Evolutionary conservation across 64 coral and sea anemone species (phyloP).

Genomic region (Platygyra sinensis): DNA sequence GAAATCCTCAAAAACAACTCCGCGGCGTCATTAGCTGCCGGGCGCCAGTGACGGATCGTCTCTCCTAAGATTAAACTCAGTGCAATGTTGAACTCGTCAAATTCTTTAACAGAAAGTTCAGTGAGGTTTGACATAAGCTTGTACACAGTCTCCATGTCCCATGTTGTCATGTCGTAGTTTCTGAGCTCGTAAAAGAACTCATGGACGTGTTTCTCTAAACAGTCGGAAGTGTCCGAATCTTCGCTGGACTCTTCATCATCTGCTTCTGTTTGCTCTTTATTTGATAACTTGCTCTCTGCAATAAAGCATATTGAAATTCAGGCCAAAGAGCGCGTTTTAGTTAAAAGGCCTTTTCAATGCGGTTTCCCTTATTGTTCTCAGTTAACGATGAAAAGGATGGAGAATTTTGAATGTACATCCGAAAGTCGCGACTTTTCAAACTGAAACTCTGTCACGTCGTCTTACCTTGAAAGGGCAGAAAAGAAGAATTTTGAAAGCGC

Average conservation of each 20-base stretch:
- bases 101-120: conserved; percentile 69
- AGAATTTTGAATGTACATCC: no score
- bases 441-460: no score
- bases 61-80: conserved; percentile 77
- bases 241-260: conserved; percentile 20
- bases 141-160: conserved; percentile 63
- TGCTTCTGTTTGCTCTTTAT: conserved; percentile 7
- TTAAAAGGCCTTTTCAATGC: no score
- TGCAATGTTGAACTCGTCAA: conserved; percentile 81
- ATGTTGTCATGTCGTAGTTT: conserved; percentile 43
- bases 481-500: no score
- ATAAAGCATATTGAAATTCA: not conserved
- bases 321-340: not conserved
- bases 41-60: conserved; percentile 66
- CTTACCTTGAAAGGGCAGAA: no score
- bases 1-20: conserved; percentile 78
- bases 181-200: conserved; percentile 56
- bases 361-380: no score
- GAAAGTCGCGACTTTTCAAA: no score
- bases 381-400: no score
- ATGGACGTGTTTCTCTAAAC: conserved; percentile 25
- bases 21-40: conserved; percentile 34
- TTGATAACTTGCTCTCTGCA: conserved; percentile 5
- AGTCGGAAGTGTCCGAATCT: not conserved
- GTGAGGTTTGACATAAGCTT: conserved; percentile 65